Base-by-base conservation (phyloP, 2,113 vertebrate genomes). In the Clupea harengus region DNA sequence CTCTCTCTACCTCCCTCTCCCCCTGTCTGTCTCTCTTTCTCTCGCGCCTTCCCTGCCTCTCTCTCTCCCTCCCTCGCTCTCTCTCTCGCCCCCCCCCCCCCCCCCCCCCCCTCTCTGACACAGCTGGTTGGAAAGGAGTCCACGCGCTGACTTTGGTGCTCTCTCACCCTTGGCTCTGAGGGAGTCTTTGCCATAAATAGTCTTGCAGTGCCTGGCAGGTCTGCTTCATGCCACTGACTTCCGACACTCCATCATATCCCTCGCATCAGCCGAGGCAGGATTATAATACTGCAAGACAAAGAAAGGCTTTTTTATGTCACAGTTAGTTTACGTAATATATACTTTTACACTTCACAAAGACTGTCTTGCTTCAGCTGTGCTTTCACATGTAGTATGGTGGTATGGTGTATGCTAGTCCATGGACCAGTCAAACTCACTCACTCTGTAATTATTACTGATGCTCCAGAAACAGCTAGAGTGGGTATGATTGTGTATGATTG, bases 21-120 rank as follows among this genome's bases (percentile, higher is more conserved):
- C 47, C 45, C 81, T 86, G 45, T 86, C 81, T 82, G 85, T 85
- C 82, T 50, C 46, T 28, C 87, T 67, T 17, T 32, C 57, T 60
- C 39, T 67, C 28, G 46, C 54, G 81, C 84, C 5, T 45, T 44
- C 50, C 15, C 28, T 67, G 45, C 15, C 22, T 52, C 45, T 22
- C 46, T 81, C 25, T 82, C 28, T 49, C 83, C 11, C 32, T 60
- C 83, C 13, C 83, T 45, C 81, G 7, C 45, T 11, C 10, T 20
- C 25, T n/a, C n/a, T n/a, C n/a, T n/a, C n/a, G n/a, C n/a, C n/a
- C n/a, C n/a, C n/a, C n/a, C n/a, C n/a, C n/a, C n/a, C n/a, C n/a
- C n/a, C n/a, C n/a, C n/a, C n/a, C n/a, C n/a, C n/a, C n/a, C n/a
- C n/a, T n/a, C n/a, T n/a, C n/a, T n/a, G 80, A 80, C 57, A 60